Base-by-base conservation (phyloP, 2,113 vertebrate genomes). In the Hymenochirus boettgeri region DNA sequence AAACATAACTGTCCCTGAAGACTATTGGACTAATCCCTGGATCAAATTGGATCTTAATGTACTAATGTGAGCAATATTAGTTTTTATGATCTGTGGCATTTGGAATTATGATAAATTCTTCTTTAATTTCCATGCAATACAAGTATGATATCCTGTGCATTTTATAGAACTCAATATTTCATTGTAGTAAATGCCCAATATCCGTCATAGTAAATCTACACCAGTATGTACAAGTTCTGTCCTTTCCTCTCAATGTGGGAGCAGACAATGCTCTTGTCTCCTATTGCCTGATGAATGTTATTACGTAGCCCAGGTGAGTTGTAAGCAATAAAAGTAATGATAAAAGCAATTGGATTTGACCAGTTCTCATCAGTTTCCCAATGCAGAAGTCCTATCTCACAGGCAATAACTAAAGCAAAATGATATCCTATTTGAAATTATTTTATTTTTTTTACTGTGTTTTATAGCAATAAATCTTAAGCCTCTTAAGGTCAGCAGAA, bases 391-490 rank as follows among this genome's bases (percentile, higher is more conserved):
- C n/a, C n/a, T 15, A 13, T 18, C 15, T 26, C 25, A 21, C 9
- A 18, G 25, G 24, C 26, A 17, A 29, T 29, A 54, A 18, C 17
- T 29, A 10, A 6, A n/a, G n/a, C 24, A 29, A 54, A 48, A 22
- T 48, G 19, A 54, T 54, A 54, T 54, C 25, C 17, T 25, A 25
- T 27, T 29, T 29, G 26, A 19, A 54, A 54, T 27, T 27, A 54
- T 54, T 54, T 8, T 17, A 10, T 26, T 19, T 21, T 29, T 12
- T 53, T 54, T n/a, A 25, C 33, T 35, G 22, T 52, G 17, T 64
- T 18, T 55, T 65, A 13, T 65, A 18, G 26, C 12, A 65, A 48
- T 24, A 57, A 10, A 51, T 66, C 13, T 25, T 13, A n/a, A 37
- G 15, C 11, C 37, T 59, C 33, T 23, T 18, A 4, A 27, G 46